phyloP scores from a whole-genome alignment of 2,797 vertebrate genomes.

The Champsocephalus gunnari region DNA sequence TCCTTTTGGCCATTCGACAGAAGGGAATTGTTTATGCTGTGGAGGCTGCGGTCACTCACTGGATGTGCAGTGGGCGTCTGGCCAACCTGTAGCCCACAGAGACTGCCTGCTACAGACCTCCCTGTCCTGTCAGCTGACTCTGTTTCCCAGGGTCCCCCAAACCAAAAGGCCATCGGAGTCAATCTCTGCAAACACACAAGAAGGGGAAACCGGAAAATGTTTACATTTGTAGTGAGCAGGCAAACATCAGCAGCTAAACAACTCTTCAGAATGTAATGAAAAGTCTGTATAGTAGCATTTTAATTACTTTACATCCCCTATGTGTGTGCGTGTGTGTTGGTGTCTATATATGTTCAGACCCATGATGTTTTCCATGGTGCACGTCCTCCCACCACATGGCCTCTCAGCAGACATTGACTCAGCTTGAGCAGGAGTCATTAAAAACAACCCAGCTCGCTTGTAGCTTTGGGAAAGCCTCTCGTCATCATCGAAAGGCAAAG shows the following conservation, averaged over 20 bases:
- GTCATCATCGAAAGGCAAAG: slow-evolving; percentile 59
- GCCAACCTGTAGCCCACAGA: slow-evolving; percentile 77
- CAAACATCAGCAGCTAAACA: slow-evolving; percentile 56
- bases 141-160: slow-evolving; percentile 82
- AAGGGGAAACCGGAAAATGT: slow-evolving; percentile 75
- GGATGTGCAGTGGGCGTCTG: slow-evolving; percentile 66
- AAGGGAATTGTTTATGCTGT: slow-evolving; percentile 69
- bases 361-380: slow-evolving; percentile 38
- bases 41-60: slow-evolving; percentile 62
- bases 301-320: slow-evolving; percentile 34
- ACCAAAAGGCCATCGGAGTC: slow-evolving; percentile 84
- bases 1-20: slow-evolving; percentile 56
- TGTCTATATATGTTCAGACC: slow-evolving; percentile 9
- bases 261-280: slow-evolving; percentile 24
- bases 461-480: slow-evolving; percentile 53
- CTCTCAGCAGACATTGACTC: slow-evolving; percentile 66
- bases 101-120: slow-evolving; percentile 67
- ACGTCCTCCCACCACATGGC: slow-evolving; percentile 28
- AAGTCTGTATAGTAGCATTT: slow-evolving; percentile 23
- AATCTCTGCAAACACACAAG: slow-evolving; percentile 83
- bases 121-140: slow-evolving; percentile 83
- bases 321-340: slow-evolving; percentile 19
- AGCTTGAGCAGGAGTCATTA: slow-evolving; percentile 67
- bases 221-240: slow-evolving; percentile 63
- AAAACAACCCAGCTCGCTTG: slow-evolving; percentile 44